phyloP scores from a whole-genome alignment of 2,797 vertebrate genomes.

The Melanogrammus aeglefinus region DNA sequence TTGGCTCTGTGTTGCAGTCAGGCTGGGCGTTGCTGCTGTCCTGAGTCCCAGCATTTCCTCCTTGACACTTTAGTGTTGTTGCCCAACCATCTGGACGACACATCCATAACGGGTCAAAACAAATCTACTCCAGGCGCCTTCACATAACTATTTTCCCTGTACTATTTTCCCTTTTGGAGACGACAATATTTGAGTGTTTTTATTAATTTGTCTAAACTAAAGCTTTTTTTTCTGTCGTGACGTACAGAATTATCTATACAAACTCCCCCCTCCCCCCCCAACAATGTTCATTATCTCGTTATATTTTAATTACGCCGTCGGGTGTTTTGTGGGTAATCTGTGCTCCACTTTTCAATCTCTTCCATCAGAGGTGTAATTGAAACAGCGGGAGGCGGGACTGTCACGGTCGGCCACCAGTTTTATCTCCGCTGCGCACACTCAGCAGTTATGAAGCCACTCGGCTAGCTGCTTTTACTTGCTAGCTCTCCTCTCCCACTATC shows the following conservation, averaged over 20 bases:
- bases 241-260: slow-evolving; percentile 38
- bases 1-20: slow-evolving; percentile 26
- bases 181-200: background rate
- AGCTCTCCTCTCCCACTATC: background rate
- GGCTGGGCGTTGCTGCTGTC: slow-evolving; percentile 7
- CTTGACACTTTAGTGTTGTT: slow-evolving; percentile 31
- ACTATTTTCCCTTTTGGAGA: slow-evolving; percentile 15
- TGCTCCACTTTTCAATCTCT: slow-evolving; percentile 36
- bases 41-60: slow-evolving; percentile 27
- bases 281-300: slow-evolving; percentile 35
- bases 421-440: slow-evolving; percentile 29
- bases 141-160: slow-evolving; percentile 33
- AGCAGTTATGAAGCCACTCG: slow-evolving; percentile 19
- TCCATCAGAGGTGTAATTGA: slow-evolving; percentile 47
- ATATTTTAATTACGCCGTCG: slow-evolving; percentile 32
- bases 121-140: slow-evolving; percentile 30
- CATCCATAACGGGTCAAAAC: slow-evolving; percentile 39
- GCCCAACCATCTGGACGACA: slow-evolving; percentile 44
- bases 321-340: slow-evolving; percentile 35
- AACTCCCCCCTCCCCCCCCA: slow-evolving; percentile 17
- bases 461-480: slow-evolving; percentile 13
- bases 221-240: background rate
- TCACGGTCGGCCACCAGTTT: slow-evolving; percentile 5
- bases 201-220: slow-evolving; percentile 6
- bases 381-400: slow-evolving; percentile 25